Evolutionary conservation across 1,140 invertebrate species (phyloP).

Genomic region (Pachypeltis micranthus): DNA sequence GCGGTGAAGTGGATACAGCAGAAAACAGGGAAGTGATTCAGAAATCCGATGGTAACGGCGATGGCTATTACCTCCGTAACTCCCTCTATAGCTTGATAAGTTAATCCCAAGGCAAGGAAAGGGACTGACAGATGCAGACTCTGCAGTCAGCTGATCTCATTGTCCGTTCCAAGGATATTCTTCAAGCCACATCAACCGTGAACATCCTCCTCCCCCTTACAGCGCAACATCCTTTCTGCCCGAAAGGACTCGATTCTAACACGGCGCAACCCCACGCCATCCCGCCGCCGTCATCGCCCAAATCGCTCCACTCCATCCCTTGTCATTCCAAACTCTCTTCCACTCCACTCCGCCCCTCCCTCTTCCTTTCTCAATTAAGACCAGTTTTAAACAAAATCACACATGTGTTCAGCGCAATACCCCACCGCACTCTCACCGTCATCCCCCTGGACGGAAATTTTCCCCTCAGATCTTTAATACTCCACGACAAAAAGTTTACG

Average conservation of each 20-base stretch:
- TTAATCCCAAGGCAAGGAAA: not conserved
- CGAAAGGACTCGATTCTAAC: not conserved
- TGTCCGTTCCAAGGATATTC: constrained; percentile 8
- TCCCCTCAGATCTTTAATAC: not conserved
- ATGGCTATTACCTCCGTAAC: not conserved
- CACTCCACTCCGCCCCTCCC: not conserved
- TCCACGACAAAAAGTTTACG: constrained; percentile 4
- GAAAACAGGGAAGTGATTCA: no score
- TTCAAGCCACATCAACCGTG: constrained; percentile 1
- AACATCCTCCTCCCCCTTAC: not conserved
- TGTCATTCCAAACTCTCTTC: not conserved
- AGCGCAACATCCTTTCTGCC: not conserved
- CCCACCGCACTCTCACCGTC: no score
- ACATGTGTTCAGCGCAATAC: constrained; percentile 5
- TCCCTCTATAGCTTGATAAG: not conserved
- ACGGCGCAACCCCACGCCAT: not conserved
- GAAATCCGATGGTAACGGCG: not conserved
- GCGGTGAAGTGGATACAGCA: no score
- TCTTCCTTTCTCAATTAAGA: constrained; percentile 10
- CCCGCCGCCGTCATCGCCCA: not conserved
- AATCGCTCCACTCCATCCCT: not conserved
- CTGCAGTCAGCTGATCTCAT: constrained; percentile 10
- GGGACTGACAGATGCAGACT: constrained; percentile 7
- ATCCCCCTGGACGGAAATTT: no score
- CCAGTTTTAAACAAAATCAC: constrained; percentile 11